Conservation (phyloP, 1,140 invertebrate genomes). For the Pantala flavescens region DNA sequence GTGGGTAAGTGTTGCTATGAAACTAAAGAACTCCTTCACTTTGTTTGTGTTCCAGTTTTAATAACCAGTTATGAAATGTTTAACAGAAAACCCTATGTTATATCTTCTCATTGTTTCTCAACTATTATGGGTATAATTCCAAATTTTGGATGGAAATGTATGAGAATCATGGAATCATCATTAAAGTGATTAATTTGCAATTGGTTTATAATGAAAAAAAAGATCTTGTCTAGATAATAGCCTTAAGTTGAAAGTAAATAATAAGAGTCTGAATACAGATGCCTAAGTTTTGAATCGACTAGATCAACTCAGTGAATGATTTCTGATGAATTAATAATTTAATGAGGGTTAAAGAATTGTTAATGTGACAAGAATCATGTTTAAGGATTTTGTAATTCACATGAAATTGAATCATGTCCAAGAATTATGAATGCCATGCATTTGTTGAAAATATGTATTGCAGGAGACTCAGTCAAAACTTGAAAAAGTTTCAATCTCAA, state of each 20-base stretch:
- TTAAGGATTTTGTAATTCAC: conserved; percentile 3
- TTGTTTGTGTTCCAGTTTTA: neutral
- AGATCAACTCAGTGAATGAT: neutral
- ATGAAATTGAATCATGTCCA: neutral
- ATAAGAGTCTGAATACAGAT: neutral
- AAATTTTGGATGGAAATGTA: neutral
- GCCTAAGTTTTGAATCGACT: neutral
- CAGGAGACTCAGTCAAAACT: neutral
- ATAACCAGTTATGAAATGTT: neutral
- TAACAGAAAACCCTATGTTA: neutral
- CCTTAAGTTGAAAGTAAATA: neutral
- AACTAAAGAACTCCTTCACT: neutral
- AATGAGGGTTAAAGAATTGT: neutral
- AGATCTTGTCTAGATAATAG: neutral
- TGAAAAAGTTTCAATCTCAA: neutral
- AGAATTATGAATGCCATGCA: conserved; percentile 3
- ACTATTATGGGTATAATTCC: neutral
- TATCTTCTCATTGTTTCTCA: neutral
- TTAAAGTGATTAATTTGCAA: neutral
- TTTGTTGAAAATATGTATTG: conserved; percentile 10
- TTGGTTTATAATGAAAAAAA: neutral
- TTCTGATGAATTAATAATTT: neutral
- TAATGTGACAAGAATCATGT: neutral
- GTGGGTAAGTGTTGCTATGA: neutral
- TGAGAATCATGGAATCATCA: neutral